Evolutionary conservation across 2,113 vertebrate species (phyloP).

Genomic region (Neotragus moschatus): DNA sequence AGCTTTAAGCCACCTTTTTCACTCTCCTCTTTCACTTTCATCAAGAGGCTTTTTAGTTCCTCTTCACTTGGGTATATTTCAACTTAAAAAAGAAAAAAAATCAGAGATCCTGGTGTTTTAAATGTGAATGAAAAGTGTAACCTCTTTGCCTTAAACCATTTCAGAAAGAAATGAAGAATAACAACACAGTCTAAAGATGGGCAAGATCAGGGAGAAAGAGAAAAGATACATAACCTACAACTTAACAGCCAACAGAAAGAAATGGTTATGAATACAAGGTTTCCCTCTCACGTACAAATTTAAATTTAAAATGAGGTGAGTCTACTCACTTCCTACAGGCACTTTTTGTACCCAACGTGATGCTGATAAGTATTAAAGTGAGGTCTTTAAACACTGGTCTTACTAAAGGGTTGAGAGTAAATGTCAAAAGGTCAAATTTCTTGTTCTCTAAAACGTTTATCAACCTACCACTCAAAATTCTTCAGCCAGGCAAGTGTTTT

Average conservation of each 20-base stretch:
- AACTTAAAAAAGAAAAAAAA: not conserved
- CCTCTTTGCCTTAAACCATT: not conserved
- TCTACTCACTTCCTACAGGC: not conserved
- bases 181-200: not conserved
- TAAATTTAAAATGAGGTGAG: not conserved
- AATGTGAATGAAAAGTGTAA: not conserved
- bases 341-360: not conserved
- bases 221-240: not conserved
- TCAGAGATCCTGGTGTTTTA: not conserved
- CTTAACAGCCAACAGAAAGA: not conserved
- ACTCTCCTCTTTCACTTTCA: too few species aligned
- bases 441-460: not conserved
- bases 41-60: too few species aligned
- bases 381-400: not conserved
- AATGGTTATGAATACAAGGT: not conserved
- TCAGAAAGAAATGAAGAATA: not conserved
- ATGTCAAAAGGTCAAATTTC: not conserved
- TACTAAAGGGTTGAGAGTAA: not conserved
- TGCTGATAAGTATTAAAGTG: not conserved
- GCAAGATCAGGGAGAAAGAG: not conserved
- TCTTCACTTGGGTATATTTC: not conserved
- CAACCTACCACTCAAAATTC: not conserved
- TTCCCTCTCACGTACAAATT: not conserved
- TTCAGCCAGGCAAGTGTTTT: not conserved
- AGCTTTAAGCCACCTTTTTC: too few species aligned